Evolutionary conservation across 1,140 invertebrate genomes (phyloP), one percentile per base, ranked within the genome.

Genomic region (Idris sp.): DNA sequence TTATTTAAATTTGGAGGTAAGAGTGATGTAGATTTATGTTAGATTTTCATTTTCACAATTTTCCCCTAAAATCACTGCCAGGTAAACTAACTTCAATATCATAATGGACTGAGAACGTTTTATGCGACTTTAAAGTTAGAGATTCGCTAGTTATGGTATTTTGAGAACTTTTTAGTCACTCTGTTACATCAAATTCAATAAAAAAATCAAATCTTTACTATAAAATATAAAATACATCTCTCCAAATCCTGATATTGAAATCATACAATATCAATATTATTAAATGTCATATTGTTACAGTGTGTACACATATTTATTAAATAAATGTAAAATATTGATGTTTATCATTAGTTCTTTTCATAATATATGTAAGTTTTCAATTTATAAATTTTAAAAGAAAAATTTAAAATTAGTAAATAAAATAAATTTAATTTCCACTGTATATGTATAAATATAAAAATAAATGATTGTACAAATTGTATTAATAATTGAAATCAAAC

Each of bases 51-150:
- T 49, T 15, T 30, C 13, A 44, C 46, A 36, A 44, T 67, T 67
- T 40, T 38, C n/a, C 49, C 43, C 18, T 56, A 41, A 56, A 48
- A 48, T 56, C 49, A 67, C 62, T 67, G 62, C 62, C 62, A 67
- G 13, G 43, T 56, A 10, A 56, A 67, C 33, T 56, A 56, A 56
- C 49, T 67, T 67, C 18, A 58, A 49, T 65, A 56, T 67, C 49
- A 54, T 46, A 25, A 68, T 10, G 51, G 53, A 68, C 64, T 68
- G 64, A 58, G 25, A 35, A 2, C 36, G 8, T 68, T 31, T 35
- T 58, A 26, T 30, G 13, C 49, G 19, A 65, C 6, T 44, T 53
- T 28, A 46, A 30, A 26, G 30, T 14, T 30, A 38, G 13, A 38
- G 4, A 5, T 28, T 28, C 8, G 13, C 36, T 36, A 51, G 31